Evolutionary conservation across 2,888 invertebrate species (phyloP).

Genomic region (Carcina quercana): DNA sequence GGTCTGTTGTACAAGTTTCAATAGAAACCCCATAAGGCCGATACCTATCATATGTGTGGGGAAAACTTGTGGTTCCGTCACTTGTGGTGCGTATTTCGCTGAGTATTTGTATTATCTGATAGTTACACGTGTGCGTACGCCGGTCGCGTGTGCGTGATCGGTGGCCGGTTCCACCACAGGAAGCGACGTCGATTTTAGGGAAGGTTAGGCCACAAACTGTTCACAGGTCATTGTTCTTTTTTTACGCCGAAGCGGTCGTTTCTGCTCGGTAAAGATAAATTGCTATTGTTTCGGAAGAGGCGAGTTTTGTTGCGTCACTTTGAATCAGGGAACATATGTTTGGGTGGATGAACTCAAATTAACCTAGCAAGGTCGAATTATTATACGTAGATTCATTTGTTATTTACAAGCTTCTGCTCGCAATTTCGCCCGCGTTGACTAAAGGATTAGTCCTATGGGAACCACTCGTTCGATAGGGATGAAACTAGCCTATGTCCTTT

Average conservation of each 20-base stretch:
- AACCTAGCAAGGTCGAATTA: too few relatives aligned
- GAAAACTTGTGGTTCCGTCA: too few relatives aligned
- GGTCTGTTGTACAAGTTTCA: background rate
- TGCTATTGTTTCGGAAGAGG: constrained; percentile 41
- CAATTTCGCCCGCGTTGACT: too few relatives aligned
- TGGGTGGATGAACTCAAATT: too few relatives aligned
- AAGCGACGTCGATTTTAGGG: constrained; percentile 68
- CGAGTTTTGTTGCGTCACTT: constrained; percentile 33
- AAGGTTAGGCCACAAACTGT: constrained; percentile 59
- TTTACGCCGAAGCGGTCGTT: constrained; percentile 48
- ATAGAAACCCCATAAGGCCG: background rate
- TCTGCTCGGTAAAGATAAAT: constrained; percentile 51
- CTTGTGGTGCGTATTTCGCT: too few relatives aligned
- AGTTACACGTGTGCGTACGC: too few relatives aligned
- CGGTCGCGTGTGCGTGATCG: constrained; percentile 43
- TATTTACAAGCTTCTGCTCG: too few relatives aligned
- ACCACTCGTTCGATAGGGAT: too few relatives aligned
- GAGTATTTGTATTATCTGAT: too few relatives aligned
- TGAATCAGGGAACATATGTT: constrained; percentile 21
- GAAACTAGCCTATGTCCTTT: too few relatives aligned
- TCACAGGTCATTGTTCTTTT: constrained; percentile 68
- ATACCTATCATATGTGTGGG: constrained; percentile 12
- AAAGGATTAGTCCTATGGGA: too few relatives aligned
- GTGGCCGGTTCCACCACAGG: constrained; percentile 51
- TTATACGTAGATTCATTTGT: too few relatives aligned